Evolutionary conservation across 30 jellyfish, hydroid and myxozoan species (phyloP).

Genomic region (Rhopilema esculentum): DNA sequence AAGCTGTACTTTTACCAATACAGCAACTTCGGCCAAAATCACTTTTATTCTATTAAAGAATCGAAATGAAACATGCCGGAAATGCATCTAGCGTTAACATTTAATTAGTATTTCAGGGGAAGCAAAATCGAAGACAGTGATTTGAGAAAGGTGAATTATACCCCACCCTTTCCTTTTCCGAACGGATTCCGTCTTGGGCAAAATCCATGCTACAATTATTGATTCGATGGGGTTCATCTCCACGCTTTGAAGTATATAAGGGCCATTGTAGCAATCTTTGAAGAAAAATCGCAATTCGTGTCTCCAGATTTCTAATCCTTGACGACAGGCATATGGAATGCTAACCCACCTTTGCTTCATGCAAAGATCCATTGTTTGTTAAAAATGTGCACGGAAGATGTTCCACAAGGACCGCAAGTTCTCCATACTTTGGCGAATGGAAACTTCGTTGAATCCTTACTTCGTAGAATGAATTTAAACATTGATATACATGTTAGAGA

Average conservation of each 20-base stretch:
- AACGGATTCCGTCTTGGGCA: no score
- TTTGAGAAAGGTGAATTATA: no score
- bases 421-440: not conserved
- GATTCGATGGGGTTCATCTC: not conserved
- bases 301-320: not conserved
- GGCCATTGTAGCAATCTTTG: not conserved
- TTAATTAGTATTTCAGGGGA: no score
- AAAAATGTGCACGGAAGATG: not conserved
- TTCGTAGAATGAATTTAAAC: not conserved
- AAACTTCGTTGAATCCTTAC: not conserved
- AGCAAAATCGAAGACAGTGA: no score
- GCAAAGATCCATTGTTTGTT: not conserved
- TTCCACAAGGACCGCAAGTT: not conserved
- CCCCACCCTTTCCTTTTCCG: no score
- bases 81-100: no score
- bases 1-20: no score
- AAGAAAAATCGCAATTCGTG: not conserved
- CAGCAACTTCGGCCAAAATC: no score
- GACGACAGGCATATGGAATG: not conserved
- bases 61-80: no score
- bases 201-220: no score
- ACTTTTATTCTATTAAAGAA: no score
- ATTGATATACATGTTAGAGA: not conserved
- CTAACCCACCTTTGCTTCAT: not conserved
- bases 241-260: not conserved